A percentile compares a stretch with the other conserved stretches of the same genome.
phyloP scores from a whole-genome alignment of 2,888 invertebrate genomes.

The Pseudococcus viburni region DNA sequence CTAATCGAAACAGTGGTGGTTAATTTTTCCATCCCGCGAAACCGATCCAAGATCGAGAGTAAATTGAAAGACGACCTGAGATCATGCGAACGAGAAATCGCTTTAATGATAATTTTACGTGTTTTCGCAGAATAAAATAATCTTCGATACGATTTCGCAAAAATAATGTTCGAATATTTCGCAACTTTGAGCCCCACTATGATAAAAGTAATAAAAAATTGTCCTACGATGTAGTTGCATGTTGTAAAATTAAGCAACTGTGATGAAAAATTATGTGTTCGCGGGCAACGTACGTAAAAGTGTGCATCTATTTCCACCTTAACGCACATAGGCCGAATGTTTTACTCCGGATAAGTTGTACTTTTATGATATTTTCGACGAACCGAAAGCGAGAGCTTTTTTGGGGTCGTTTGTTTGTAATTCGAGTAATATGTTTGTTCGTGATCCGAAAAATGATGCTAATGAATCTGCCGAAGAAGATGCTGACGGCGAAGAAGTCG shows the following conservation, averaged over 20 bases:
- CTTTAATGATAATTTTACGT: neutral
- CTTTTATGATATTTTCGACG: neutral
- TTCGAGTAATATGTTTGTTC: conserved; percentile 40
- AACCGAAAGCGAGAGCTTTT: neutral
- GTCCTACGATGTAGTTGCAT: conserved; percentile 25
- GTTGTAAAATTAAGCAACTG: conserved; percentile 34
- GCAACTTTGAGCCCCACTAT: neutral
- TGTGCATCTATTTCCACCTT: conserved; percentile 30
- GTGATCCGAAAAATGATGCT: conserved; percentile 52
- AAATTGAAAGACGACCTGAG: neutral
- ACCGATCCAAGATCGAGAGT: neutral
- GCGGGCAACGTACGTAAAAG: neutral
- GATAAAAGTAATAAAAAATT: conserved; percentile 33
- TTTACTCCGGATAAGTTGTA: neutral
- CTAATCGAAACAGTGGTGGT: conserved; percentile 41
- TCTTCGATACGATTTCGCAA: neutral
- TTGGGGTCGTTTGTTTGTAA: neutral
- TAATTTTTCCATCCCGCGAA: neutral
- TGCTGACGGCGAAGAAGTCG: conserved; percentile 3
- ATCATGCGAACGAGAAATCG: neutral
- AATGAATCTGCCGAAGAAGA: conserved; percentile 58
- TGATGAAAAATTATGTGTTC: conserved; percentile 46
- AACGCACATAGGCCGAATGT: neutral
- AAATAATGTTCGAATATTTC: neutral
- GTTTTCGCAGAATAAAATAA: neutral